phyloP scores from a whole-genome alignment of 2,113 vertebrate genomes.

The Poicephalus gulielmi region DNA sequence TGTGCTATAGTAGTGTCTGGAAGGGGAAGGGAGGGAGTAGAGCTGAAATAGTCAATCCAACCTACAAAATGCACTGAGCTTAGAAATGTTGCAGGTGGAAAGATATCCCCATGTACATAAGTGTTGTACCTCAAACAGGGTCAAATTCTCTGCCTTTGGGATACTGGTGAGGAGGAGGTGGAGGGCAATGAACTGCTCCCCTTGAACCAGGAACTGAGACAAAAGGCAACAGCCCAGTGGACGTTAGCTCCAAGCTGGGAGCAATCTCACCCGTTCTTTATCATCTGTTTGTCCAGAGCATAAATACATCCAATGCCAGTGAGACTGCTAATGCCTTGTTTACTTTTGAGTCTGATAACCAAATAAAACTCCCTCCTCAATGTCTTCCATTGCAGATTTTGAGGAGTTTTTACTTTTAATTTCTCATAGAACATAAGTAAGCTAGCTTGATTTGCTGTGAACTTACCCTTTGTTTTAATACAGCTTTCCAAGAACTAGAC shows the following conservation, averaged over 20 bases:
- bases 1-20: background rate
- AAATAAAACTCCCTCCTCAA: background rate
- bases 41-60: background rate
- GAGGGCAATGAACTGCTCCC: background rate
- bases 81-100: background rate
- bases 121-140: background rate
- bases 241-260: background rate
- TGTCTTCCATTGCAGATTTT: background rate
- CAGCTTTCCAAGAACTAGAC: background rate
- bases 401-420: background rate
- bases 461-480: background rate
- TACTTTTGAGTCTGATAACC: slow-evolving; percentile 2
- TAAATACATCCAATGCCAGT: background rate
- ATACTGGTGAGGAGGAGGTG: background rate
- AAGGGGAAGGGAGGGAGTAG: background rate
- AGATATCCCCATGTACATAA: background rate
- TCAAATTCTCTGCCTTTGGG: background rate
- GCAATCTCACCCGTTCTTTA: background rate
- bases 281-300: slow-evolving; percentile 8
- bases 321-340: slow-evolving; percentile 8
- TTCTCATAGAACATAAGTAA: background rate
- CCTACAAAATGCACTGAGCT: background rate
- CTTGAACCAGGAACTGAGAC: background rate
- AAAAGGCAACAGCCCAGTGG: background rate
- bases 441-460: background rate